Base-by-base conservation (phyloP, 2,888 invertebrate species). In the Ypsolopha scabrella region DNA sequence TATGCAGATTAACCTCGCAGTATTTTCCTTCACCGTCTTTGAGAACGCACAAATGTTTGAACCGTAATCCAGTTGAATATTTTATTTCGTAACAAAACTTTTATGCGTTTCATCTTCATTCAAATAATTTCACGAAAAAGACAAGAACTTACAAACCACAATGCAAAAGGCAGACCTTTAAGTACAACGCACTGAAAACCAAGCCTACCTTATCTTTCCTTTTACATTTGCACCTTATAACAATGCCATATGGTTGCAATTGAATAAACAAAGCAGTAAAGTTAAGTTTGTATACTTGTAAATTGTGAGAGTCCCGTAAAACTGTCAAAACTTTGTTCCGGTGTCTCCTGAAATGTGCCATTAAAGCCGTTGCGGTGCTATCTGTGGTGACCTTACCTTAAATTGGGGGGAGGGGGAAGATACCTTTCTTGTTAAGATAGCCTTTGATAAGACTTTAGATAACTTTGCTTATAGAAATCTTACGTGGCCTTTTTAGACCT, bases 281-380 rank as follows among this genome's bases (percentile, higher is more conserved):
- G 2, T 24, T 24, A 24, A 24, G 24, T 24, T 24, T 24, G 24
- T 24, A 24, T 3, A 24, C 24, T 24, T 24, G 45, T 54, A 55
- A 59, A 59, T 55, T 57, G 56, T 54, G 49, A 51, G 50, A 36
- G 45, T 11, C 53, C 53, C 57, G 58, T 62, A 58, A 62, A 60
- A 59, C 56, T 59, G 58, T 57, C 57, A 57, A 53, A 60, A 60
- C 60, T 62, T 62, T 56, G 60, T 60, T 58, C 53, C 50, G 55
- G 46, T 54, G 54, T 56, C 59, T 59, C 60, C 60, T 58, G 60
- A 62, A 60, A 60, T 59, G 60, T 54, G 47, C 58, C 60, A 60
- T 62, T 60, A 59, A 58, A 57, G 57, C 59, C 57, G 55, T 55
- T 54, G 34, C 48, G 52, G 49, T 53, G 57, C 55, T 59, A 57